Percentiles rank a stretch among this genome's conserved stretches.
Evolutionary conservation across 1,140 invertebrate genomes (phyloP).

Genomic region (Drosophila parvula): DNA sequence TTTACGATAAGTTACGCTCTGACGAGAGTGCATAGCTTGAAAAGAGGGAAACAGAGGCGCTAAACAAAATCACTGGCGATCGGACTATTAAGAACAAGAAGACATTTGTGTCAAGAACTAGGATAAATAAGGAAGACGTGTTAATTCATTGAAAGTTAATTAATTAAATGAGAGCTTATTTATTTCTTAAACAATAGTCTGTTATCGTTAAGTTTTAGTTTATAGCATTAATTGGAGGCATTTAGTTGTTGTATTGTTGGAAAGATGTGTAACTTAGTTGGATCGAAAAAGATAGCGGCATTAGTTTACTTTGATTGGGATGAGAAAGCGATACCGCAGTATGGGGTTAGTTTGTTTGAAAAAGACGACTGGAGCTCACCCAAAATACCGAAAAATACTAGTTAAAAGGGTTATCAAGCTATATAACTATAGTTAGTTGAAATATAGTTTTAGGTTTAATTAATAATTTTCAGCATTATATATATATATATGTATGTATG

Average conservation of each 20-base stretch:
- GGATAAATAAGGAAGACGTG: not conserved
- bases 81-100: not conserved
- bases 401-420: constrained; percentile 12
- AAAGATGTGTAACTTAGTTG: not conserved
- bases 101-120: not conserved
- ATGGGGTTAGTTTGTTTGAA: not conserved
- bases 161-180: not conserved
- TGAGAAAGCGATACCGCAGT: constrained; percentile 1
- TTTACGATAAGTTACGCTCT: not conserved
- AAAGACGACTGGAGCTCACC: constrained; percentile 11
- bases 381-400: constrained; percentile 9
- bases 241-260: not conserved
- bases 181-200: no score
- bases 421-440: constrained; percentile 28
- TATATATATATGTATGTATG: constrained; percentile 3
- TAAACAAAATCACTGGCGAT: no score
- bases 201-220: not conserved
- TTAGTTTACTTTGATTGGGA: constrained; percentile 4
- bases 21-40: not conserved
- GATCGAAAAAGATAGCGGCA: not conserved
- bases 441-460: constrained; percentile 15
- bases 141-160: not conserved
- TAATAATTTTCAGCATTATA: constrained; percentile 17
- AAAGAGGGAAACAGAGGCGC: not conserved
- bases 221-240: constrained; percentile 1